These are phyloP conservation scores for Macrosteles quadrilineatus DNA, from an alignment of 1,140 invertebrate genomes.

Conservation along the genomic window DNA sequence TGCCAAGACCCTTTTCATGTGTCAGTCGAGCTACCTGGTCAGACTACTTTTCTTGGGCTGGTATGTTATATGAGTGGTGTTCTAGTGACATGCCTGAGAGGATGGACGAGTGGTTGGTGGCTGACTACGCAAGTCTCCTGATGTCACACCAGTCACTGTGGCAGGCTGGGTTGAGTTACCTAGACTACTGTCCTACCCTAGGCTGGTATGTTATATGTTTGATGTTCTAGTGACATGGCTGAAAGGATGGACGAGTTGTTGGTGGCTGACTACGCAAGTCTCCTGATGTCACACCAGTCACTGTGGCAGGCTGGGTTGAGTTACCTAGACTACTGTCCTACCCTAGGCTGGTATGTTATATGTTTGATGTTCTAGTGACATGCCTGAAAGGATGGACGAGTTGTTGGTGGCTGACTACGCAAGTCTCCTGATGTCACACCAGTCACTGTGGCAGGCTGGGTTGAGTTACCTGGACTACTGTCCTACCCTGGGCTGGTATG, in stretches of 20 bases:
- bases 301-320: constrained; percentile 89
- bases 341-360: constrained; percentile 66
- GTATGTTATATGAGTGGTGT: constrained; percentile 53
- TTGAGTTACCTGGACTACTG: constrained; percentile 86
- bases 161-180: constrained; percentile 87
- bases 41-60: constrained; percentile 69
- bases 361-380: constrained; percentile 23
- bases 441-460: constrained; percentile 86
- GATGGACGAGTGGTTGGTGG: constrained; percentile 76
- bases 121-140: constrained; percentile 83
- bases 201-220: too few relatives aligned
- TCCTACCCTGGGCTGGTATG: constrained; percentile 63
- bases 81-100: constrained; percentile 35
- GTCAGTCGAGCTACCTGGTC: constrained; percentile 79
- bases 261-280: constrained; percentile 82
- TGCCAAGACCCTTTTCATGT: constrained; percentile 2
- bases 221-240: constrained; percentile 21
- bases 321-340: constrained; percentile 79
- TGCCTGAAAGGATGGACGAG: constrained; percentile 62
- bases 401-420: constrained; percentile 87
- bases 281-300: constrained; percentile 78
- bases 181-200: constrained; percentile 73
- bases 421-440: constrained; percentile 74
- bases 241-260: constrained; percentile 71
- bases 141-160: constrained; percentile 84